phyloP scores from a whole-genome alignment of 2,888 invertebrate genomes.

The Vesta saturnalis region DNA sequence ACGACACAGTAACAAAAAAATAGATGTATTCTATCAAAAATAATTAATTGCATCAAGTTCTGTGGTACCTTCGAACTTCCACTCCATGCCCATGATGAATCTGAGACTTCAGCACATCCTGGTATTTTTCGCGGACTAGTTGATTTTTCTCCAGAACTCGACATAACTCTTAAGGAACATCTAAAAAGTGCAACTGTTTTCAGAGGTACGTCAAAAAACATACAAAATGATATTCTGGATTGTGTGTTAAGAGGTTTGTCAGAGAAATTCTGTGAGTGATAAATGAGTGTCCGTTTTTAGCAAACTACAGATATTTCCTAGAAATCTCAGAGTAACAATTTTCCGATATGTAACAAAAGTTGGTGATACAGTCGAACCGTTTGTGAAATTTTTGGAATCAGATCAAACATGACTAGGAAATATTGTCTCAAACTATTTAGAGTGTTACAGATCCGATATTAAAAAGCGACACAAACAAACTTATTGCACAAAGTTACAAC shows the following conservation, averaged over 20 bases:
- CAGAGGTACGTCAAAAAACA: conserved; percentile 48
- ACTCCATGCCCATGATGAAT: conserved; percentile 50
- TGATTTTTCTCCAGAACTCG: conserved; percentile 48
- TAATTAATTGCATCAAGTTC: conserved; percentile 51
- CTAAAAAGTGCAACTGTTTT: no score
- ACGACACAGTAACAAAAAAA: conserved; percentile 35
- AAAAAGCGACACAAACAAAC: conserved; percentile 32
- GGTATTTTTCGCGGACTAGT: conserved; percentile 49
- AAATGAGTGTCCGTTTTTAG: conserved; percentile 18
- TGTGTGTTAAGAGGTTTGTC: conserved; percentile 49
- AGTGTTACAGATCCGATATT: conserved; percentile 20
- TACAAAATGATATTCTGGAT: conserved; percentile 53
- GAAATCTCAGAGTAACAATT: conserved; percentile 38
- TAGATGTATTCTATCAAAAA: no score
- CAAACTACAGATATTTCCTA: conserved; percentile 42
- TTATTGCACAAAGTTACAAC: conserved; percentile 48
- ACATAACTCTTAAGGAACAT: conserved; percentile 43
- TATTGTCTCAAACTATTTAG: background rate
- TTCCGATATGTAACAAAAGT: conserved; percentile 39
- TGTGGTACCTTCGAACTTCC: conserved; percentile 52
- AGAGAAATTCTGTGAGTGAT: conserved; percentile 43
- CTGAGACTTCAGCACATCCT: conserved; percentile 43
- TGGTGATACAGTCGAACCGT: conserved; percentile 42
- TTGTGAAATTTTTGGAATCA: conserved; percentile 41
- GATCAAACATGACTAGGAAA: conserved; percentile 24